Evolutionary conservation across 2,797 vertebrate genomes (phyloP), one percentile per base, ranked within the genome.

Genomic region (Myripristis jacobus): DNA sequence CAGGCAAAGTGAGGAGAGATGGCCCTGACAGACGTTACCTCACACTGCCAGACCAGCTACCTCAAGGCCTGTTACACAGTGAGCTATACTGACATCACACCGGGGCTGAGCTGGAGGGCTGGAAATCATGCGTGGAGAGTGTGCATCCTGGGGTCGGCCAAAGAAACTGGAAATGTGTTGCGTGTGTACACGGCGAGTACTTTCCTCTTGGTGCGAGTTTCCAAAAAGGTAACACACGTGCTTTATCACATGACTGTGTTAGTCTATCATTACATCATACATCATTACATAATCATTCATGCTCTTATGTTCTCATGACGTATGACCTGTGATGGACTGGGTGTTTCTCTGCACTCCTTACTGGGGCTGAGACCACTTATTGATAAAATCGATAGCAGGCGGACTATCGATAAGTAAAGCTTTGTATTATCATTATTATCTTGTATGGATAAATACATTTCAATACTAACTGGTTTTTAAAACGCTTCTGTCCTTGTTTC

Each of bases 11-110:
- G 79, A 77, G 79, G 70, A 84, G 64, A 82, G 84, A 89, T 57
- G 74, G 54, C 47, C 75, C 59, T 79, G 69, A 79, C 67, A 92
- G 89, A 92, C 89, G 70, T 93, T 85, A 92, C 85, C 79, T 92
- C 90, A 92, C 74, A 53, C 59, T 73, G 25, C 44, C 56, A 75
- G 75, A 78, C 77, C 73, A 60, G 73, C 64, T 73, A 46, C 75
- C 54, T 7, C 70, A 46, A 71, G 75, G 77, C 44, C 4, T 27
- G 58, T 77, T 66, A 56, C 34, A 43, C 47, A 34, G 44, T 10
- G 64, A 70, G 69, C 24, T 13, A 54, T 34, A 7, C 27, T 82
- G 77, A 82, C 72, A 47, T 83, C 75, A 80, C 68, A 21, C 18
- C 15, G 41, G 53, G 62, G 66, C 73, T 46, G 31, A 5, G 15